Evolutionary conservation across 1,140 invertebrate species (phyloP).

Genomic region (Ephestia elutella): DNA sequence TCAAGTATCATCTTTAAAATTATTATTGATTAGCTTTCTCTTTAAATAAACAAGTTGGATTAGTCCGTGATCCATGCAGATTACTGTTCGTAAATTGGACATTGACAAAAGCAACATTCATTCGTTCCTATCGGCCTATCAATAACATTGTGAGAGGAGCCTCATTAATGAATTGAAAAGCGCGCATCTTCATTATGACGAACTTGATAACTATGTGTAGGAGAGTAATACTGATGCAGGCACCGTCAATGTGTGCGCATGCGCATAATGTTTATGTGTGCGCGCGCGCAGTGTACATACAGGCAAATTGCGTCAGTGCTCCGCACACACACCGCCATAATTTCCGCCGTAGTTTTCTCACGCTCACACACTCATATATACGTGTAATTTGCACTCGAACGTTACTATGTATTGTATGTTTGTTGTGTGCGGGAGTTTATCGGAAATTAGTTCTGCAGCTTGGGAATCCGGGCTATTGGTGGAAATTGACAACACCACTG

Average conservation of each 20-base stretch:
- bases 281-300: slow-evolving; percentile 19
- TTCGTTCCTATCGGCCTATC: slow-evolving; percentile 34
- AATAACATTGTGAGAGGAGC: slow-evolving; percentile 53
- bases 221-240: slow-evolving; percentile 54
- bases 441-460: slow-evolving; percentile 59
- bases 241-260: slow-evolving; percentile 31
- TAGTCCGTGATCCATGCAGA: slow-evolving; percentile 39
- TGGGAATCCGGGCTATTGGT: slow-evolving; percentile 41
- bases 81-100: slow-evolving; percentile 43
- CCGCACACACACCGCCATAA: slow-evolving; percentile 38
- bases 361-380: slow-evolving; percentile 49
- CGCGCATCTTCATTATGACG: slow-evolving; percentile 60
- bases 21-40: slow-evolving; percentile 34
- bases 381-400: slow-evolving; percentile 49
- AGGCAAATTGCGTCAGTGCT: slow-evolving; percentile 29
- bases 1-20: slow-evolving; percentile 20
- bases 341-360: slow-evolving; percentile 66
- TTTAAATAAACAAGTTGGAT: slow-evolving; percentile 40
- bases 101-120: slow-evolving; percentile 44
- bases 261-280: slow-evolving; percentile 26
- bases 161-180: slow-evolving; percentile 66
- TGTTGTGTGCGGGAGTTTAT: slow-evolving; percentile 53
- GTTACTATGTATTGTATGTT: slow-evolving; percentile 31
- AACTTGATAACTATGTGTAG: slow-evolving; percentile 54
- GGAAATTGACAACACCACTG: slow-evolving; percentile 54